Evolutionary conservation across 2,888 invertebrate species (phyloP).

Genomic region (Deilephila porcellus): DNA sequence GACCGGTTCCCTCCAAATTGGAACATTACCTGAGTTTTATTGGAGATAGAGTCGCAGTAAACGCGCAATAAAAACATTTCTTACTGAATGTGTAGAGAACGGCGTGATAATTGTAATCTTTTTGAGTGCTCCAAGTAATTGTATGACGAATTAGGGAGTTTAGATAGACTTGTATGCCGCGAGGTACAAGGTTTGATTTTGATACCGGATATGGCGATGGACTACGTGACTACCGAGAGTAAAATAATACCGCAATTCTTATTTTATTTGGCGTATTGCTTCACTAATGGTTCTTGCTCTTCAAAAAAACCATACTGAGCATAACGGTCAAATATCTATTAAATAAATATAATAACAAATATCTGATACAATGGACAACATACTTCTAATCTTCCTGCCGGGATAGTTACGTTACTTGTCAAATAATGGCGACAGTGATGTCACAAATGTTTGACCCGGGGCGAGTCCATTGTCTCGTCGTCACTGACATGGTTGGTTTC

Average conservation of each 20-base stretch:
- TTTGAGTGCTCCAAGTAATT: neutral
- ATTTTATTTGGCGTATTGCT: too few relatives aligned
- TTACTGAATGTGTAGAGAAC: neutral
- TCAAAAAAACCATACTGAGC: neutral
- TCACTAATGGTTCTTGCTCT: too few relatives aligned
- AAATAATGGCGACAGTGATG: neutral
- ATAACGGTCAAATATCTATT: neutral
- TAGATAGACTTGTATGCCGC: too few relatives aligned
- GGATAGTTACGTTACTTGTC: neutral
- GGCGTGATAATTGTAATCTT: neutral
- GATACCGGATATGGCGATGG: too few relatives aligned
- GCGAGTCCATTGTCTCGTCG: neutral
- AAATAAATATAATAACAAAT: neutral
- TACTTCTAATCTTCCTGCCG: neutral
- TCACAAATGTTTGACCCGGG: neutral
- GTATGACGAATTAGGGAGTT: neutral
- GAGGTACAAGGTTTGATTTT: too few relatives aligned
- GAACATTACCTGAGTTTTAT: conserved; percentile 28
- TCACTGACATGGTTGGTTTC: neutral
- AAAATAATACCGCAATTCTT: too few relatives aligned
- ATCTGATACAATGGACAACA: too few relatives aligned
- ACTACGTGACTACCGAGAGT: too few relatives aligned
- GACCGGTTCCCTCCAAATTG: conserved; percentile 27
- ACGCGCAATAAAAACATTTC: neutral
- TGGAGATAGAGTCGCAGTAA: conserved; percentile 22